Percentiles rank a stretch among this genome's conserved stretches.
Evolutionary conservation across 2,888 invertebrate species (phyloP).

Genomic region (Spatulosminthurus flaviceps): DNA sequence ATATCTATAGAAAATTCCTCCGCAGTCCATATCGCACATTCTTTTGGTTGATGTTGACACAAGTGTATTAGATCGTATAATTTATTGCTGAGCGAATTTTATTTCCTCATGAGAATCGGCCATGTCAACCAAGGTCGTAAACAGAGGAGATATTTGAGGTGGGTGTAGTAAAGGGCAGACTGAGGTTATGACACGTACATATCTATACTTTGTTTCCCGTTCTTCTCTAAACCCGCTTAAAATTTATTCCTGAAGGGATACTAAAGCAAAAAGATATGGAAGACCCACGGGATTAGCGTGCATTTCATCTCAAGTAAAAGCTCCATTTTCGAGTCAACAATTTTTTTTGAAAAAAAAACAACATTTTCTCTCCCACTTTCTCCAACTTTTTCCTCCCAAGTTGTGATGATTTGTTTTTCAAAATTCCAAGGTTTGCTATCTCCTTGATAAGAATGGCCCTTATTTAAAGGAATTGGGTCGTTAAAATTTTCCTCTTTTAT

Average conservation of each 20-base stretch:
- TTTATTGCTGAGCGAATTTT: slow-evolving; percentile 8
- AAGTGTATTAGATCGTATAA: background rate
- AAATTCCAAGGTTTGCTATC: no score
- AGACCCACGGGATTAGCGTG: background rate
- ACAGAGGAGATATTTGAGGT: background rate
- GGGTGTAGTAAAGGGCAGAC: background rate
- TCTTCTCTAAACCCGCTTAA: background rate
- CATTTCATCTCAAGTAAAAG: background rate
- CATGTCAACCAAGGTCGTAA: slow-evolving; percentile 6
- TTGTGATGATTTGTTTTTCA: no score
- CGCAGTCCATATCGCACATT: background rate
- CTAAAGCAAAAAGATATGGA: background rate
- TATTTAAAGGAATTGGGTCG: no score
- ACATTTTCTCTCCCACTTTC: no score
- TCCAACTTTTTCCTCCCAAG: no score
- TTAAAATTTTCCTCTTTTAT: no score
- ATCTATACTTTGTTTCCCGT: background rate
- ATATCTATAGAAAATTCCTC: no score
- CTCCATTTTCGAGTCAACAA: background rate
- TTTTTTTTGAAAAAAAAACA: background rate
- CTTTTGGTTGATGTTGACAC: background rate
- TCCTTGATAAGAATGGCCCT: no score
- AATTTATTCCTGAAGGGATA: background rate
- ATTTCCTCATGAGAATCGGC: slow-evolving; percentile 13
- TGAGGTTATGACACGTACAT: no score